Percentiles rank a stretch among this genome's conserved stretches.
Evolutionary conservation across 1,140 invertebrate species (phyloP).

Genomic region (Philotrypesis tridentata): DNA sequence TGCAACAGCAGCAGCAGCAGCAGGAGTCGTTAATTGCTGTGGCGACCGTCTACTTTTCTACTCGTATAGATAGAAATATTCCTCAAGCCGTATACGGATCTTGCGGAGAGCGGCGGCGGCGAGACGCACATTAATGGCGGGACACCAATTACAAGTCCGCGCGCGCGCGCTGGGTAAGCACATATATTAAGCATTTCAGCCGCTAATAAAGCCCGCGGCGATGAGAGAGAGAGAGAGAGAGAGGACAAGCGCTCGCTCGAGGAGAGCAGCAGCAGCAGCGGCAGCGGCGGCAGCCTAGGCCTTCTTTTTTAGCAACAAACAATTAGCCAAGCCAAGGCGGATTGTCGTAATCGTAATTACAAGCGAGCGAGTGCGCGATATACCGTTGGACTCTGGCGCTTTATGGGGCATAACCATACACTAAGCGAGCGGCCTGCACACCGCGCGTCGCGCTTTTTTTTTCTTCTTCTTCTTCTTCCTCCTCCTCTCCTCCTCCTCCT

Average conservation of each 20-base stretch:
- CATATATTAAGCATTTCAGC: constrained; percentile 37
- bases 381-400: constrained; percentile 27
- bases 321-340: constrained; percentile 44
- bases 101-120: not conserved
- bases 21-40: constrained; percentile 40
- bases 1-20: constrained; percentile 14
- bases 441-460: not conserved
- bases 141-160: constrained; percentile 43
- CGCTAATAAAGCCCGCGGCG: constrained; percentile 43
- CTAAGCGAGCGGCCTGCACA: constrained; percentile 13
- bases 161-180: constrained; percentile 24
- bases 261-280: no score
- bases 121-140: constrained; percentile 25
- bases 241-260: not conserved
- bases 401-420: constrained; percentile 41
- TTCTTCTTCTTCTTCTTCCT: not conserved
- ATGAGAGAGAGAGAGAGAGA: constrained; percentile 17
- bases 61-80: constrained; percentile 27
- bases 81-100: constrained; percentile 32
- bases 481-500: not conserved
- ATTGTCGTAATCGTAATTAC: constrained; percentile 49
- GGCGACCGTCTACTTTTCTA: constrained; percentile 44
- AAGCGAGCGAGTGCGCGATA: constrained; percentile 18
- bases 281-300: not conserved
- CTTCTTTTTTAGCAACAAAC: constrained; percentile 40